Percentiles rank a stretch among this genome's conserved stretches.
Evolutionary conservation across 2,797 vertebrate genomes (phyloP).

Genomic region (Acomys russatus): DNA sequence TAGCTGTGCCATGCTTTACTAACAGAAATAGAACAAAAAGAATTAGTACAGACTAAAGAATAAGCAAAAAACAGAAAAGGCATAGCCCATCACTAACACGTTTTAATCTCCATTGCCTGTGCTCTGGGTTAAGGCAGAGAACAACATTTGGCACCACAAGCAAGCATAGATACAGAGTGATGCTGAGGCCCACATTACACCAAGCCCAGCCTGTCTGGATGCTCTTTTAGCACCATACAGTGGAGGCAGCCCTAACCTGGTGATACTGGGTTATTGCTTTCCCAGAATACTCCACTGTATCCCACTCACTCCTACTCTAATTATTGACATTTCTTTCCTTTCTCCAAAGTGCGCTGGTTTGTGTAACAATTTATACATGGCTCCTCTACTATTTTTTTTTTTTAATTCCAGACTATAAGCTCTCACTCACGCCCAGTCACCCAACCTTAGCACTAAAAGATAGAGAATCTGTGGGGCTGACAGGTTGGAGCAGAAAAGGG

Average conservation of each 20-base stretch:
- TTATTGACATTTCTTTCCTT: neutral
- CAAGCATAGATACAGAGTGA: neutral
- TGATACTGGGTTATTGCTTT: neutral
- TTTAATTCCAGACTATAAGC: slow-evolving; percentile 19
- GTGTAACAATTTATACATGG: neutral
- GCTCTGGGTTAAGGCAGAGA: neutral
- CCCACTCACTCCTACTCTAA: neutral
- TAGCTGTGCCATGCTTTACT: neutral
- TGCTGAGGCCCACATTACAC: neutral
- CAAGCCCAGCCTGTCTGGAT: too few relatives aligned
- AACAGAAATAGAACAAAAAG: slow-evolving; percentile 2
- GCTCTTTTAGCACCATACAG: neutral
- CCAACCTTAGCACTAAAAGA: neutral
- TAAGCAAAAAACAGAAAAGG: neutral
- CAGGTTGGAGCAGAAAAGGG: neutral
- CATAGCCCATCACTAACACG: neutral
- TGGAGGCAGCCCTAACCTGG: rapidly evolving
- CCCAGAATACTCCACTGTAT: neutral
- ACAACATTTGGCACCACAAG: neutral
- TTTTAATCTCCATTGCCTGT: neutral
- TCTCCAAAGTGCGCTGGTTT: neutral
- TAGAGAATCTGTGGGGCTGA: neutral
- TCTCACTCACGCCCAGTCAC: neutral
- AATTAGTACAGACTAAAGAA: neutral
- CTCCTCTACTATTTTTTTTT: neutral